phyloP scores from a whole-genome alignment of 2,888 invertebrate species.

The Gari tellinella region DNA sequence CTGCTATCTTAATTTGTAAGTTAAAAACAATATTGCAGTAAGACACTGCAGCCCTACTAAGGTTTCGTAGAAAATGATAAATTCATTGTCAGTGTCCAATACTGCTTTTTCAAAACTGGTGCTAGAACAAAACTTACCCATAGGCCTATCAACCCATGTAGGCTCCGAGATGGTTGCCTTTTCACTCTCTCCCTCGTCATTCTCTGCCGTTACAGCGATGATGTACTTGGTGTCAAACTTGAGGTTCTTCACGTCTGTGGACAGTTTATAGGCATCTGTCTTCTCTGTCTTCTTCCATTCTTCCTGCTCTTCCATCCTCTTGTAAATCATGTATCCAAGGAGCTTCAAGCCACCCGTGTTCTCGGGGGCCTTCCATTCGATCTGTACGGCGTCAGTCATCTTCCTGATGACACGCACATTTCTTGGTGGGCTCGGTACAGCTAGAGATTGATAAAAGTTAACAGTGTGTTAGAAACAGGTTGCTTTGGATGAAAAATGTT shows the following conservation, averaged over 20 bases:
- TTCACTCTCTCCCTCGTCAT: conserved; percentile 79
- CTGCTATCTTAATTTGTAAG: too few relatives aligned
- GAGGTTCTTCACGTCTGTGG: conserved; percentile 65
- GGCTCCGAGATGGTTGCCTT: conserved; percentile 69
- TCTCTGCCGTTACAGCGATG: conserved; percentile 83
- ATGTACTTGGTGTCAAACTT: conserved; percentile 79
- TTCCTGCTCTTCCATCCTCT: conserved; percentile 65
- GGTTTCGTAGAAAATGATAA: too few relatives aligned
- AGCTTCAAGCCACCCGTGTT: conserved; percentile 81
- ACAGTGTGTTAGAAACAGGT: too few relatives aligned
- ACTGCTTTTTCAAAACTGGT: too few relatives aligned
- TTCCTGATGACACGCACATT: conserved; percentile 70
- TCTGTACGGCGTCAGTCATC: conserved; percentile 64
- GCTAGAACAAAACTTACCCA: too few relatives aligned
- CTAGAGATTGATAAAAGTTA: conserved; percentile 64
- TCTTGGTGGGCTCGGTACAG: conserved; percentile 75
- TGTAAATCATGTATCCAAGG: conserved; percentile 76
- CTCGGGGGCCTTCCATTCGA: conserved; percentile 83
- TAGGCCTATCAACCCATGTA: conserved; percentile 72
- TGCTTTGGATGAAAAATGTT: too few relatives aligned
- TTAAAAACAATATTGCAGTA: too few relatives aligned
- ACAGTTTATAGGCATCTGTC: conserved; percentile 70
- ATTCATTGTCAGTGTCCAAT: too few relatives aligned
- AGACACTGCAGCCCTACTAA: too few relatives aligned
- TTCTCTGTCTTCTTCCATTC: conserved; percentile 72